Conservation (phyloP, 1,140 invertebrate genomes). For the Cydia amplana region DNA sequence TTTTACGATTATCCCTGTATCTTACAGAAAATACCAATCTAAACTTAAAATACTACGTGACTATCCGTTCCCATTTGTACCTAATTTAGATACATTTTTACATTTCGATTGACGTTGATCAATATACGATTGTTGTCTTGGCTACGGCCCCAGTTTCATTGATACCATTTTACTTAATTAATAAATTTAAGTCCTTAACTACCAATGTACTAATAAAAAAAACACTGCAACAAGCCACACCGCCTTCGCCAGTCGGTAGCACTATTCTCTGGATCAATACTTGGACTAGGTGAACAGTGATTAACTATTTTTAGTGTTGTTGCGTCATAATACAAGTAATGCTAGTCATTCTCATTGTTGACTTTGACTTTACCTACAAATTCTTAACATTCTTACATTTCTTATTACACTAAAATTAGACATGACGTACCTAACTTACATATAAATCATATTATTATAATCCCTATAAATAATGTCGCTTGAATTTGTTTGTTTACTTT, state of each 20-base stretch:
- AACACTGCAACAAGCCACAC: background rate
- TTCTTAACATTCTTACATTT: no score
- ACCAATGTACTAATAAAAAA: background rate
- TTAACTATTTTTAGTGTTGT: conserved; percentile 5
- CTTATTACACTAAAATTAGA: background rate
- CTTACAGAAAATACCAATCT: no score
- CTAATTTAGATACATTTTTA: no score
- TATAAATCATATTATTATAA: background rate
- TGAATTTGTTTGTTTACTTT: background rate
- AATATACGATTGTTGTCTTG: no score
- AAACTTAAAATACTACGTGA: no score
- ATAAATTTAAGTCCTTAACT: background rate
- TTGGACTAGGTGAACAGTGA: background rate
- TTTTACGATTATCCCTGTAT: background rate
- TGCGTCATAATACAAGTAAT: background rate
- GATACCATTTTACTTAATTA: no score
- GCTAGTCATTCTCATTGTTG: background rate
- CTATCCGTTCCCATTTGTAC: no score
- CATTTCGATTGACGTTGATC: no score
- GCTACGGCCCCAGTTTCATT: no score
- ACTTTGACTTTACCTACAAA: background rate
- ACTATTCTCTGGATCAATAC: background rate
- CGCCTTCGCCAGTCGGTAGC: background rate
- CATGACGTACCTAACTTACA: background rate
- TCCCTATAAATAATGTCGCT: no score